phyloP scores from a whole-genome alignment of 2,888 invertebrate genomes.

The Cancer borealis region DNA sequence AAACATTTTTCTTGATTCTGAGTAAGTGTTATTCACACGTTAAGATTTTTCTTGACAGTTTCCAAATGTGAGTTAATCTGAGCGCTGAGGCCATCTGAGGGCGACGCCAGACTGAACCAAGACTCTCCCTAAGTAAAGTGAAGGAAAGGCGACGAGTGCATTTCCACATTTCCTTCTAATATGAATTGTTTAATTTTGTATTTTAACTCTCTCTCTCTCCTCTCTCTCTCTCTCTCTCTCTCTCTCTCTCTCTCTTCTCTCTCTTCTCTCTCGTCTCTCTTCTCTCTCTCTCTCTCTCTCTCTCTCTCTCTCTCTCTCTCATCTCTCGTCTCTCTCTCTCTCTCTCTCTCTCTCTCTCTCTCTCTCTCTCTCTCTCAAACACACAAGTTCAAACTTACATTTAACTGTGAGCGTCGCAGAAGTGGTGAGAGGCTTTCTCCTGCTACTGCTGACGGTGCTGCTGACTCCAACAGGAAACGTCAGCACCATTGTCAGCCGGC shows the following conservation, averaged over 20 bases:
- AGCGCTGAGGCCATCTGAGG: not conserved
- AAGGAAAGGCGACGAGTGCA: too few relatives aligned
- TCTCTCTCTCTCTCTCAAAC: not conserved
- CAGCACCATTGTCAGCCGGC: conserved; percentile 56
- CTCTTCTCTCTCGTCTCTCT: too few relatives aligned
- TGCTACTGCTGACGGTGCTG: conserved; percentile 1
- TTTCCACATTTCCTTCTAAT: too few relatives aligned
- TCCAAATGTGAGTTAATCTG: not conserved
- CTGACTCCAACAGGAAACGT: conserved; percentile 56
- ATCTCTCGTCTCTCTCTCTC: not conserved
- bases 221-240: conserved; percentile 55
- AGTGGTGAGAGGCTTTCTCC: conserved; percentile 36
- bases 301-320: not conserved
- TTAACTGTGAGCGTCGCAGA: conserved; percentile 52
- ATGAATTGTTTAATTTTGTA: not conserved
- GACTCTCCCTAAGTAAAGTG: too few relatives aligned
- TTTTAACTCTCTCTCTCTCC: conserved; percentile 3
- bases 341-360: not conserved
- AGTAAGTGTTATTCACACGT: conserved; percentile 12
- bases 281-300: conserved; percentile 39
- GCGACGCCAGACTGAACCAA: not conserved
- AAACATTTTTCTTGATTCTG: not conserved
- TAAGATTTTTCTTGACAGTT: conserved; percentile 11
- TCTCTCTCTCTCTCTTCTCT: conserved; percentile 48
- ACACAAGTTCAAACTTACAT: conserved; percentile 33